Evolutionary conservation across 2,113 vertebrate genomes (phyloP).

Genomic region (Arothron firmamentum): DNA sequence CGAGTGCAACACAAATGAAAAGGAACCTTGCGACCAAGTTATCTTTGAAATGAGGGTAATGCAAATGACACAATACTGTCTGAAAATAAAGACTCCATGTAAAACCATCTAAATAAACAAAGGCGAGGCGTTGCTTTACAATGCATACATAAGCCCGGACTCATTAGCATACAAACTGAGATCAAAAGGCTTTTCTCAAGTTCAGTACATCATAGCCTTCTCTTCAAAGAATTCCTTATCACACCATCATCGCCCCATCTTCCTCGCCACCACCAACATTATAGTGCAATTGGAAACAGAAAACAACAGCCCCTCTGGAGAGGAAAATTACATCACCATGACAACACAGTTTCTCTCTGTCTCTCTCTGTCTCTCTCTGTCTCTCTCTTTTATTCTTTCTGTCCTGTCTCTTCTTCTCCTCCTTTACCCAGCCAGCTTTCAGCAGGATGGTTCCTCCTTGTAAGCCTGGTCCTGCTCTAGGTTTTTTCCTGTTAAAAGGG

Average conservation of each 20-base stretch:
- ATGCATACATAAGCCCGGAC: constrained; percentile 25
- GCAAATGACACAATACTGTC: constrained; percentile 27
- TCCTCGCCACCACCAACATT: constrained; percentile 39
- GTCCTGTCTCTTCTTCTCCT: no score
- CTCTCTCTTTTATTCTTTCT: no score
- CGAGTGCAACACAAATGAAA: constrained; percentile 25
- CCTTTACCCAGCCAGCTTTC: no score
- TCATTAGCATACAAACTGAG: constrained; percentile 59
- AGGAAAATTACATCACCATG: constrained; percentile 54
- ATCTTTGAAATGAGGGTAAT: constrained; percentile 31
- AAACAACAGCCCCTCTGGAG: constrained; percentile 34
- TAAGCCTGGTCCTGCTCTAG: no score
- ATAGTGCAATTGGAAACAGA: constrained; percentile 56
- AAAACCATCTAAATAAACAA: constrained; percentile 36
- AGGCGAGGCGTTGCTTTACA: constrained; percentile 36
- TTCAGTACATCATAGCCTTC: constrained; percentile 41
- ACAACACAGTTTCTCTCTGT: no score
- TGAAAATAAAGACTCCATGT: constrained; percentile 35
- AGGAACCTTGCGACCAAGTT: constrained; percentile 18
- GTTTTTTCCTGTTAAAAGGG: no score
- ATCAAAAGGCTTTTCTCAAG: constrained; percentile 60
- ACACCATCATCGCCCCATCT: constrained; percentile 14
- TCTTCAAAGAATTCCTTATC: constrained; percentile 50
- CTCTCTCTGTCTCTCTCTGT: no score
- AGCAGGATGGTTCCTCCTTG: no score